phyloP scores from a whole-genome alignment of 2,113 vertebrate genomes.

The Eublepharis macularius region DNA sequence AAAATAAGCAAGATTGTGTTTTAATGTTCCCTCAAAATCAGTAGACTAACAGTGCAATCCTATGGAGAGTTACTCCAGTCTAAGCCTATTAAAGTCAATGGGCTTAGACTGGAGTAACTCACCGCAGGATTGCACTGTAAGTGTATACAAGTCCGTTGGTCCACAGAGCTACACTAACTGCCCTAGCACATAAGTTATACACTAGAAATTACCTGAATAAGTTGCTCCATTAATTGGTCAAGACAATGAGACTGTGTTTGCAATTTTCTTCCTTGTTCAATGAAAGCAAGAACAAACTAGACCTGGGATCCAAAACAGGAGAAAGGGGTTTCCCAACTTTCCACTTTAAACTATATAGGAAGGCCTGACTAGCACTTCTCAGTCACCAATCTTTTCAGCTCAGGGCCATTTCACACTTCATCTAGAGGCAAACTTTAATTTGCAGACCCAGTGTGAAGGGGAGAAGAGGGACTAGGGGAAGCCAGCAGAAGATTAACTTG shows the following conservation, averaged over 20 bases:
- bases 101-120: no score
- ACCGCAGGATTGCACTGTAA: no score
- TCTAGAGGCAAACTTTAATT: no score
- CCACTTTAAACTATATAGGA: neutral
- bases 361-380: neutral
- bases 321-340: neutral
- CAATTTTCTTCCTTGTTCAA: neutral
- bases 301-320: neutral
- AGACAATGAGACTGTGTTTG: neutral
- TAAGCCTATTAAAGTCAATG: no score
- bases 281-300: neutral
- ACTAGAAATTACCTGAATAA: neutral
- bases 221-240: neutral
- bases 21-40: neutral
- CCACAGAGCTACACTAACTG: neutral
- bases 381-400: neutral
- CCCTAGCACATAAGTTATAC: no score
- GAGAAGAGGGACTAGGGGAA: no score
- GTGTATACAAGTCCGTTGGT: neutral
- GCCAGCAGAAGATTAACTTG: no score
- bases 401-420: no score
- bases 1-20: neutral
- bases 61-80: no score
- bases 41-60: no score
- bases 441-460: no score